Evolutionary conservation across 2,888 invertebrate genomes (phyloP).

Genomic region (Orthosia gothica): DNA sequence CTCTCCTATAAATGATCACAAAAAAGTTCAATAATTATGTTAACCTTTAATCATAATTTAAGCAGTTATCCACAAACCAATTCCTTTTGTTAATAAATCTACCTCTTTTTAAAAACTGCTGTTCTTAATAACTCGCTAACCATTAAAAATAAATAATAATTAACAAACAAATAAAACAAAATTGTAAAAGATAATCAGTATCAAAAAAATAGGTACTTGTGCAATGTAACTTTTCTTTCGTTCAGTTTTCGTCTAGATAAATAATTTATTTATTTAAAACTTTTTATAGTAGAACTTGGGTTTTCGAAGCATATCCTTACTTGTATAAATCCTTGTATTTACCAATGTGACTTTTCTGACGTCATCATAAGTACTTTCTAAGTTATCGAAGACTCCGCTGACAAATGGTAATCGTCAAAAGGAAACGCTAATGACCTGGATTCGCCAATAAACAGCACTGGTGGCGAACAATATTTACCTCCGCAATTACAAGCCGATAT

Average conservation of each 20-base stretch:
- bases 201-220: background rate
- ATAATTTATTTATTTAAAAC: too few species aligned
- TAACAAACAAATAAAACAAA: too few species aligned
- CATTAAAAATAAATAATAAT: too few species aligned
- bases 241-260: background rate
- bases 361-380: conserved; percentile 15
- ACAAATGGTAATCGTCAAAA: background rate
- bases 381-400: conserved; percentile 16
- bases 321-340: background rate
- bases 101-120: background rate
- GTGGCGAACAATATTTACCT: conserved; percentile 2
- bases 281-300: background rate
- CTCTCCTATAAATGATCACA: background rate
- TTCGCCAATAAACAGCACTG: background rate
- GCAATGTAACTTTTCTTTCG: background rate
- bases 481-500: conserved; percentile 8
- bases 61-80: background rate
- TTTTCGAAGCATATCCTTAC: background rate
- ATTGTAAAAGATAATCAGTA: too few species aligned
- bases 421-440: conserved; percentile 15
- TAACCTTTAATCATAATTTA: conserved; percentile 3
- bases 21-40: background rate
- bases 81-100: background rate
- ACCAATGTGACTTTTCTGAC: background rate
- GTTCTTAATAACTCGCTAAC: background rate